Percentiles rank a stretch among this genome's conserved stretches.
These are phyloP conservation scores for Eristalinus aeneus DNA, from an alignment of 2,888 invertebrate species.

Conservation along the genomic window DNA sequence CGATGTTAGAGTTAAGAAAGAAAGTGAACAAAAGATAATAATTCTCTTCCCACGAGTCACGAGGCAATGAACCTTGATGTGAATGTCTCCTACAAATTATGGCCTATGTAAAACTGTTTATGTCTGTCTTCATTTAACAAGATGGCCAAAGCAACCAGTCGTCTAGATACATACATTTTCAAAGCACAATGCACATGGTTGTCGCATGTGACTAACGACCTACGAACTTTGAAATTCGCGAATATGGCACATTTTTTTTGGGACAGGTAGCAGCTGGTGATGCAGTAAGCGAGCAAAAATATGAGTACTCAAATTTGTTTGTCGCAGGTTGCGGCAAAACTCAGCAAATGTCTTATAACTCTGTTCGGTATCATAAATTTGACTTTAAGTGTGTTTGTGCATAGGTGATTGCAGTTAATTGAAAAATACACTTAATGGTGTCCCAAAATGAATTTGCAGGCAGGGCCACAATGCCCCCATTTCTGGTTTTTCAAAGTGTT, in stretches of 20 bases:
- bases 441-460: too few relatives aligned
- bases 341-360: too few relatives aligned
- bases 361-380: too few relatives aligned
- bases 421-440: too few relatives aligned
- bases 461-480: too few relatives aligned
- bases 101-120: not conserved
- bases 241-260: not conserved
- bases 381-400: too few relatives aligned
- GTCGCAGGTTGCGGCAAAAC: too few relatives aligned
- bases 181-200: not conserved
- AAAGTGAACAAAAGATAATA: not conserved
- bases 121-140: not conserved
- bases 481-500: too few relatives aligned
- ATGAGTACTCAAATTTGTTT: too few relatives aligned
- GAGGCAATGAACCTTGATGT: not conserved
- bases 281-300: not conserved
- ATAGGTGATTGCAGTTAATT: too few relatives aligned
- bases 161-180: not conserved
- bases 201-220: too few relatives aligned
- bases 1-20: not conserved
- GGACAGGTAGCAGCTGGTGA: not conserved
- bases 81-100: not conserved
- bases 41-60: not conserved
- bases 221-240: not conserved
- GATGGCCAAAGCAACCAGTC: not conserved